Evolutionary conservation across 2,113 vertebrate genomes (phyloP).

Genomic region (Sterna hirundo): DNA sequence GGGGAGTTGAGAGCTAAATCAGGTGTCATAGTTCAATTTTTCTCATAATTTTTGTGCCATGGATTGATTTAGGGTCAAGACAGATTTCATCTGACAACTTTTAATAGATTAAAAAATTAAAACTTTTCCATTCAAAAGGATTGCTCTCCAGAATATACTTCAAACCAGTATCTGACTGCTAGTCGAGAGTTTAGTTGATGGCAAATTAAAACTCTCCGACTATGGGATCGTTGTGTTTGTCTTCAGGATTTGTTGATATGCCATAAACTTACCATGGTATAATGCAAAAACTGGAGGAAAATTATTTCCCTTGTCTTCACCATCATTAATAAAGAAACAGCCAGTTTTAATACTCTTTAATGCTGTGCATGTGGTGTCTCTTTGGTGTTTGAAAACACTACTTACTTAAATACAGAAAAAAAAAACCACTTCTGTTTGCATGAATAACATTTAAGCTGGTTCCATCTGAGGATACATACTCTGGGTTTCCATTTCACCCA

Average conservation of each 20-base stretch:
- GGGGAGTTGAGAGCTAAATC: neutral
- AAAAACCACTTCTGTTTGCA: constrained; percentile 90
- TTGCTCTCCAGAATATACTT: neutral
- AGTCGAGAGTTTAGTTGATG: neutral
- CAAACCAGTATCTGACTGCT: neutral
- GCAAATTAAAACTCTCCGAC: constrained; percentile 24
- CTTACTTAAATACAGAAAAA: constrained; percentile 79
- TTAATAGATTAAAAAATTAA: neutral
- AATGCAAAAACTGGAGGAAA: neutral
- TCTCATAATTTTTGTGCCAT: neutral
- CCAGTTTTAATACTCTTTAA: constrained; percentile 83
- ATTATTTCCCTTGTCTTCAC: constrained; percentile 6
- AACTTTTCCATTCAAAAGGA: neutral
- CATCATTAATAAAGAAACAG: constrained; percentile 79
- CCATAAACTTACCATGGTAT: constrained; percentile 27
- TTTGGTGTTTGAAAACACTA: constrained; percentile 84
- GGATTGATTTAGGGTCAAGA: neutral
- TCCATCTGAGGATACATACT: constrained; percentile 92
- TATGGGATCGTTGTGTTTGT: constrained; percentile 25
- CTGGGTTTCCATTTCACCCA: constrained; percentile 96
- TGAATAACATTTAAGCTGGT: constrained; percentile 90
- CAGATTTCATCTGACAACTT: neutral
- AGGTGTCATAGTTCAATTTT: neutral
- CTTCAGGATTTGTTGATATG: constrained; percentile 23
- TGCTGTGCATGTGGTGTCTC: constrained; percentile 90